A percentile compares a stretch with the other conserved stretches of the same genome.
phyloP scores from a whole-genome alignment of 2,797 vertebrate species.

The Falco novaeseelandiae region DNA sequence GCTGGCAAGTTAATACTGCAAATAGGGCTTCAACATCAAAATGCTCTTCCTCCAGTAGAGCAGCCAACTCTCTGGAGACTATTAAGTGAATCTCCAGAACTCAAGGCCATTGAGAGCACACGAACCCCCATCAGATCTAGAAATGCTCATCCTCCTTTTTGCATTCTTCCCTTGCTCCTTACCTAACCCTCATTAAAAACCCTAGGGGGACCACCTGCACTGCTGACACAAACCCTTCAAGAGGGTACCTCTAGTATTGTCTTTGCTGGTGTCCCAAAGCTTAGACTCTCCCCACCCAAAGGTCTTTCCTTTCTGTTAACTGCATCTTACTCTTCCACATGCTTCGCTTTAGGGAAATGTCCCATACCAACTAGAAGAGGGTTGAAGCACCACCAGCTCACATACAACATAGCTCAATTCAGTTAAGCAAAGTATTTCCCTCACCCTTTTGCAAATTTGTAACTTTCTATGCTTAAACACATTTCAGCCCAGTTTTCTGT shows the following conservation, averaged over 20 bases:
- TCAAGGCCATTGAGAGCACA: fast-evolving
- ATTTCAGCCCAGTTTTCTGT: neutral
- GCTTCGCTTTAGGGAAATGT: neutral
- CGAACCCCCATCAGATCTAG: neutral
- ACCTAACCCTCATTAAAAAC: neutral
- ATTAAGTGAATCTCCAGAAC: neutral
- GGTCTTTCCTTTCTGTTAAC: neutral
- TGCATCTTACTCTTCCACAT: neutral
- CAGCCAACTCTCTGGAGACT: neutral
- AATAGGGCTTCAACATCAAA: neutral
- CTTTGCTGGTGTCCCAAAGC: neutral
- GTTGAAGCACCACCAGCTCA: neutral
- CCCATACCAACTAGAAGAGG: neutral
- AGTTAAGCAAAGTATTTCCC: neutral
- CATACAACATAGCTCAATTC: neutral
- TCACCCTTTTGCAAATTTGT: neutral
- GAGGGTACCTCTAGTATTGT: fast-evolving
- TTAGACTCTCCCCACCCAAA: neutral
- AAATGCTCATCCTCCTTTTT: neutral
- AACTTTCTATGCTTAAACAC: neutral
- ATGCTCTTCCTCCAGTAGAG: neutral
- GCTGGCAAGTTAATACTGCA: neutral
- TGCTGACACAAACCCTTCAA: neutral
- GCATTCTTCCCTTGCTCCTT: neutral
- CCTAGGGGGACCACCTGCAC: fast-evolving